phyloP scores from a whole-genome alignment of 30 jellyfish, hydroid and myxozoan species.

The Catostylus mosaicus region DNA sequence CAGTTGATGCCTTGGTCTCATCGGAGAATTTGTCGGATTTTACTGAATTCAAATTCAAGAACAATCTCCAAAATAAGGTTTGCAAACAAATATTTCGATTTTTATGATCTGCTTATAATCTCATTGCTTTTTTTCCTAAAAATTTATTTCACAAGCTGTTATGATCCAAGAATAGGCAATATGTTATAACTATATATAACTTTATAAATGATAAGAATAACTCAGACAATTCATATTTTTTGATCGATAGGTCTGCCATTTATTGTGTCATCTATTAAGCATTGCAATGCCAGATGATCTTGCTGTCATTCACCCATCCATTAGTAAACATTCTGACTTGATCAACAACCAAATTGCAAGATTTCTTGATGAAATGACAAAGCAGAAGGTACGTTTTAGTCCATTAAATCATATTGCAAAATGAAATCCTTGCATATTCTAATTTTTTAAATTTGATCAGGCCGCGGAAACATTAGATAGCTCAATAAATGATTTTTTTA shows the following conservation, averaged over 20 bases:
- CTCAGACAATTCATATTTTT: neutral
- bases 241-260: conserved; percentile 22
- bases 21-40: conserved; percentile 91
- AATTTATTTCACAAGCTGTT: too few relatives aligned
- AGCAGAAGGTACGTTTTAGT: conserved; percentile 11
- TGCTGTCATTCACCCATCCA: conserved; percentile 34
- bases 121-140: neutral
- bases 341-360: conserved; percentile 29
- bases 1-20: conserved; percentile 70
- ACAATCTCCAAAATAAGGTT: conserved; percentile 82
- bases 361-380: conserved; percentile 29
- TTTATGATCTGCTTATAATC: neutral
- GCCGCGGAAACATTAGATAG: too few relatives aligned
- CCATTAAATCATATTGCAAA: too few relatives aligned
- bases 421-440: too few relatives aligned
- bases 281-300: conserved; percentile 49
- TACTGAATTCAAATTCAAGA: conserved; percentile 92
- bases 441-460: too few relatives aligned
- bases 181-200: too few relatives aligned
- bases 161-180: too few relatives aligned
- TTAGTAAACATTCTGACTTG: conserved; percentile 19
- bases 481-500: too few relatives aligned
- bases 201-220: too few relatives aligned
- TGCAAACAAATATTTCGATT: neutral
- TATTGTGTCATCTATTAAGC: conserved; percentile 44